phyloP scores from a whole-genome alignment of 2,113 vertebrate genomes.

The Camelus dromedarius region DNA sequence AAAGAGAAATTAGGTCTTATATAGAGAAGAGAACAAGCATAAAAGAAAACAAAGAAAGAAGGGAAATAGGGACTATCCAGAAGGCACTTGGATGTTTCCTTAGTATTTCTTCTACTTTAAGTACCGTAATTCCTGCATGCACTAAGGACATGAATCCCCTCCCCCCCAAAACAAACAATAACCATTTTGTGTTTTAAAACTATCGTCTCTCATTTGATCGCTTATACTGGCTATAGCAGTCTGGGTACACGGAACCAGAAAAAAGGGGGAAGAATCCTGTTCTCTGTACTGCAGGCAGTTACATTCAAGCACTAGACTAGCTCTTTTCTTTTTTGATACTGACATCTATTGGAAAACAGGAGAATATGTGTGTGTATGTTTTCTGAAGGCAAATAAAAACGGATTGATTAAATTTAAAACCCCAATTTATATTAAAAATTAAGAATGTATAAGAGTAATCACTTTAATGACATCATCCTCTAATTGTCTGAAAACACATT shows the following conservation, averaged over 20 bases:
- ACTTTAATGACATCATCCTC: neutral
- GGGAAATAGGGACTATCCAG: neutral
- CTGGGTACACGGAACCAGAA: neutral
- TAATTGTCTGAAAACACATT: slow-evolving; percentile 30
- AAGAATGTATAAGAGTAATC: neutral
- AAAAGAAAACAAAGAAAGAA: neutral
- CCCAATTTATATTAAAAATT: neutral
- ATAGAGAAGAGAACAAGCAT: neutral
- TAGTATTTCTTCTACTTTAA: neutral
- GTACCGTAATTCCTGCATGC: neutral
- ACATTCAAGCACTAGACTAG: slow-evolving; percentile 38
- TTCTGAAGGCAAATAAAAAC: slow-evolving; percentile 28
- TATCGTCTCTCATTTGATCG: neutral
- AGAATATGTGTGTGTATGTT: slow-evolving; percentile 64
- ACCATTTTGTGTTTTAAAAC: neutral
- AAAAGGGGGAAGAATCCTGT: neutral
- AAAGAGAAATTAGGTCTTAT: neutral
- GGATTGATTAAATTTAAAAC: neutral
- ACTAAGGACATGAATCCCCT: neutral
- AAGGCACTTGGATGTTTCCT: neutral
- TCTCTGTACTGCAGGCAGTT: slow-evolving; percentile 56
- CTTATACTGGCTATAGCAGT: neutral
- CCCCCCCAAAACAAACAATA: neutral
- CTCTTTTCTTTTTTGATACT: slow-evolving; percentile 89
- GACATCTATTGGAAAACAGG: slow-evolving; percentile 90